Evolutionary conservation across 2,888 invertebrate genomes (phyloP), one percentile per base, ranked within the genome.

Genomic region (Ophion costatus): DNA sequence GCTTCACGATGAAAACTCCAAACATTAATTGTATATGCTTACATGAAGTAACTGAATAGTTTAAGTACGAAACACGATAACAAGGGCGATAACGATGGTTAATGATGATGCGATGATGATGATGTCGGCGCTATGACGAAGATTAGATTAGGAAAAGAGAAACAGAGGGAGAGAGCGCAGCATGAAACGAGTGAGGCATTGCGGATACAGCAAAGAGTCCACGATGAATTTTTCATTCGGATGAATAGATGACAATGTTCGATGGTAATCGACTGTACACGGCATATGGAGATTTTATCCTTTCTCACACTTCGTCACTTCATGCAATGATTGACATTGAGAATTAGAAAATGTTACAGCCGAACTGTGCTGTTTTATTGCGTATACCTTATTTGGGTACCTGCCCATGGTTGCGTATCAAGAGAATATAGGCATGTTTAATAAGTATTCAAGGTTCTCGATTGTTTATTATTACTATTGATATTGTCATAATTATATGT

Each of bases 321-420:
- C 90, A 91, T 90, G 90, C 90, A 88, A 88, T 88, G 88, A 87
- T 77, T 64, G 78, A 87, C 87, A 81, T 83, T 82, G 74, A 88
- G 87, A 85, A 89, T 38, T 79, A 81, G 83, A 87, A 87, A 51
- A 70, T 86, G 76, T 77, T 75, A 78, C 84, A 87, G 87, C 87
- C 87, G 84, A 88, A 86, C 84, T 80, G 73, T 82, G 82, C 66
- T 64, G 85, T 84, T 85, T 87, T 87, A 80, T 85, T 73, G 85
- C 86, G 82, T 89, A 88, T 92, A 92, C 90, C 91, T 92, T 91
- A 90, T 88, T 91, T 88, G 87, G 88, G 86, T 87, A 91, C 88
- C 92, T 91, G 92, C 92, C 91, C 89, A 88, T 73, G 90, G 87
- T 87, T 89, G 91, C 91, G 87, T 91, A 89, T 89, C 80, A 88